Evolutionary conservation across 2,797 vertebrate genomes (phyloP), one percentile per base, ranked within the genome.

Genomic region (Argentina silus): DNA sequence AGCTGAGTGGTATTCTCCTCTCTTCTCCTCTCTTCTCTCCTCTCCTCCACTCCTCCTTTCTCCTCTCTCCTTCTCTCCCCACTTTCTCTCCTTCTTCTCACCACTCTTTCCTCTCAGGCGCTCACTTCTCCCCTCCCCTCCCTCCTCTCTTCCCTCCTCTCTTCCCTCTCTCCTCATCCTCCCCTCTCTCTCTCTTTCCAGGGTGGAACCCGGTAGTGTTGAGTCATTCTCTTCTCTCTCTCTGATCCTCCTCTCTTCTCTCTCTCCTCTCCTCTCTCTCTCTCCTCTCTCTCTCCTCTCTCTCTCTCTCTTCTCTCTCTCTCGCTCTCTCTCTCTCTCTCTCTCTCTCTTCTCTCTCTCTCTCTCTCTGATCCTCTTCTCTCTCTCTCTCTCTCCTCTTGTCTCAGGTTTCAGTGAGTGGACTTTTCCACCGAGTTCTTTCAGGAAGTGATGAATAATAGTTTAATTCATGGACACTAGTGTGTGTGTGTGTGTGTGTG

Each of bases 391-490:
- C n/a, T n/a, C n/a, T n/a, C n/a, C n/a, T n/a, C n/a, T n/a, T n/a
- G n/a, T n/a, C n/a, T n/a, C n/a, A n/a, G n/a, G n/a, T n/a, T n/a
- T n/a, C n/a, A n/a, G n/a, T n/a, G n/a, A n/a, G n/a, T n/a, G n/a
- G n/a, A n/a, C n/a, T n/a, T n/a, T n/a, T 21, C 7, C 9, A 8
- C 21, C 19, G 17, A 9, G 4, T n/a, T 21, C 17, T 8, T 21
- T n/a, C 17, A 23, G 17, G 86, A 72, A 81, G 89, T 88, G 82
- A 81, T 92, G 27, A 4, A 36, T 36, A 36, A 36, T 36, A 1
- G 27, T 36, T 36, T 90, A 93, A 93, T 91, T 82, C 92, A 82
- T 90, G 88, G 92, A 87, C 91, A 8, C 67, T n/a, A 59, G 48
- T 42, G 23, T n/a, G 65, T 19, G 42, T 56, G 66, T 56, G 67